Base-by-base conservation (phyloP, 64 coral and sea anemone genomes). In the Actinia tenebrosa region DNA sequence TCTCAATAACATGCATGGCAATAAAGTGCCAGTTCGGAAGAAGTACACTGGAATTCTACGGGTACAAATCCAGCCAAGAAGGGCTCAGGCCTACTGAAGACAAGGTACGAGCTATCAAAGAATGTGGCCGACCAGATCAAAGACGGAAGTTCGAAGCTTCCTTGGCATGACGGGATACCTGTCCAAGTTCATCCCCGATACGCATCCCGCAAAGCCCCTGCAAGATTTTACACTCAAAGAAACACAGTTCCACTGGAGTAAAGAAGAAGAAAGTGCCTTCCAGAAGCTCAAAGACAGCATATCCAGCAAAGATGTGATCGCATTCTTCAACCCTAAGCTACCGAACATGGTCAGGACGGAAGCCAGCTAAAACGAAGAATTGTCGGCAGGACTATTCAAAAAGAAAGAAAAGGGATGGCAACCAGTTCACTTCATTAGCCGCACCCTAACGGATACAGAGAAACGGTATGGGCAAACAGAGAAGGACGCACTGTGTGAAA, bases 371-470 rank as follows among this genome's bases (percentile, higher is more conserved):
- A 59, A 91, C 82, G 71, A 91, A 63, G 77, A 75, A 10, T 26
- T 91, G 56, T 86, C 89, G 61, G 89, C 84, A 19, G 90, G 75
- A 68, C 60, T 87, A 44, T 92, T 87, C 64, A 84, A 92, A 30
- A 53, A 87, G 58, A 87, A 69, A n/a, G 54, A 63, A 20, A 82
- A 87, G n/a, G 84, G 85, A 61, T 71, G 47, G 84, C 18, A 88
- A 71, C 91, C 91, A 59, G 91, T 92, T 20, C 86, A 92, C 64
- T 92, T 92, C 68, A 92, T 77, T 10, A 94, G 85, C 43, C 63
- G 85, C 15, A 91, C 89, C 15, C 87, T 95, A 86, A 88, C 89
- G n/a, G 89, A 88, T 3, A 88, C 93, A 0, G 89, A 91, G 86
- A 88, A 95, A 26, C 87, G 56, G n/a, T 91, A 95, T 44, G 91